Evolutionary conservation across 1,140 invertebrate species (phyloP), one percentile per base, ranked within the genome.

Genomic region (Cherax quadricarinatus): DNA sequence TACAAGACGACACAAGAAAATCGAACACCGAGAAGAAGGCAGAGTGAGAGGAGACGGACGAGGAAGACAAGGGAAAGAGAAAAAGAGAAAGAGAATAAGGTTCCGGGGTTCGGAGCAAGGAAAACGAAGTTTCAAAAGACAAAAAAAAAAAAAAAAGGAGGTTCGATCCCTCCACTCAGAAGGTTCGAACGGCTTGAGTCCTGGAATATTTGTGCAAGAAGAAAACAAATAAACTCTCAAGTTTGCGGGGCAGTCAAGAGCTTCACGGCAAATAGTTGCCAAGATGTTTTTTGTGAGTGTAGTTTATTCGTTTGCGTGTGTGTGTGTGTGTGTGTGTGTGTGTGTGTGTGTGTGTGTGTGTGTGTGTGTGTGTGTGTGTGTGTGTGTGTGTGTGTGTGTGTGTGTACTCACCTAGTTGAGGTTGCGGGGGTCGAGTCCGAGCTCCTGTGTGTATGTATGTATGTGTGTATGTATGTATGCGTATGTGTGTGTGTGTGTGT

Each of bases 181-280:
- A 48, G 73, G 70, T 53, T 79, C 57, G 49, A 57, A 87, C 70
- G 48, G 75, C 86, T 87, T 78, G 49, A 87, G 86, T 70, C 21
- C 41, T 79, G 53, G 86, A 87, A 87, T 87, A 87, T 87, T 87
- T 87, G 30, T 51, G 21, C 82, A 75, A n/a, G 75, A 78, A 87
- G 49, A 87, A 87, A 87, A 87, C 86, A 87, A 87, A 87, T 87
- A 87, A 87, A 87, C 86, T 66, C 86, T 79, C 62, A 66, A 78
- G 48, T 51, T 73, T 78, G 70, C 41, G 73, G 70, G 86, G 48
- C 48, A 24, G 86, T 79, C 70, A 87, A 87, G 86, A 53, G 86
- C 4, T 57, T 53, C 14, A 41, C 86, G 86, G 21, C 51, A 30
- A 79, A 48, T 85, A 41, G 49, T 48, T 51, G 30, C 49, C 60